Conservation (phyloP, 2,888 invertebrate species). For the Eupithecia subumbrata region DNA sequence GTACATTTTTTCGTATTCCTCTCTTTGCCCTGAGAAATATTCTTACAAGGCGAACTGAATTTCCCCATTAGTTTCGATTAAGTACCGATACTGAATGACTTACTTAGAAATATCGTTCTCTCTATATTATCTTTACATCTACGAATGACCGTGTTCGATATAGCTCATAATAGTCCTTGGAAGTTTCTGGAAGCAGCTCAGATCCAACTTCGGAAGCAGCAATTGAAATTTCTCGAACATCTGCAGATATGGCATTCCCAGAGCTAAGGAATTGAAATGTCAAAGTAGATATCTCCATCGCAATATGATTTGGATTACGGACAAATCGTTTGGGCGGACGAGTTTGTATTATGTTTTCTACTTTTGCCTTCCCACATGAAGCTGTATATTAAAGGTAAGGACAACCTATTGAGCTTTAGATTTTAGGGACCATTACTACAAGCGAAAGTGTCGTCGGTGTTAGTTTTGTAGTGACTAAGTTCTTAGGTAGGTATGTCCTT, state of each 20-base stretch:
- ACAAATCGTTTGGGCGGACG: neutral
- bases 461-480: neutral
- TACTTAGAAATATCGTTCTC: too few relatives aligned
- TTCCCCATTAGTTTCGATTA: too few relatives aligned
- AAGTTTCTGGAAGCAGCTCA: neutral
- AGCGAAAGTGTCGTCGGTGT: neutral
- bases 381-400: neutral
- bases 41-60: too few relatives aligned
- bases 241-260: constrained; percentile 2
- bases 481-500: too few relatives aligned
- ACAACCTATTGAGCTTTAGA: neutral
- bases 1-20: too few relatives aligned
- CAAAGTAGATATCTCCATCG: constrained; percentile 1
- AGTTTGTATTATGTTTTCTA: neutral
- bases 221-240: constrained; percentile 4
- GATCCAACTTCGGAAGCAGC: neutral
- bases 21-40: too few relatives aligned
- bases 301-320: neutral
- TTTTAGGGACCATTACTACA: neutral
- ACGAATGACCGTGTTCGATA: neutral
- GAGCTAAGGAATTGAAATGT: constrained; percentile 6
- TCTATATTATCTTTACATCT: too few relatives aligned
- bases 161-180: neutral
- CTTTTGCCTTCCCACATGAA: neutral
- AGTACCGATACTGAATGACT: too few relatives aligned